A percentile compares a stretch with the other conserved stretches of the same genome.
phyloP scores from a whole-genome alignment of 2,113 vertebrate species.

The Cyphomyrus discorhynchus region DNA sequence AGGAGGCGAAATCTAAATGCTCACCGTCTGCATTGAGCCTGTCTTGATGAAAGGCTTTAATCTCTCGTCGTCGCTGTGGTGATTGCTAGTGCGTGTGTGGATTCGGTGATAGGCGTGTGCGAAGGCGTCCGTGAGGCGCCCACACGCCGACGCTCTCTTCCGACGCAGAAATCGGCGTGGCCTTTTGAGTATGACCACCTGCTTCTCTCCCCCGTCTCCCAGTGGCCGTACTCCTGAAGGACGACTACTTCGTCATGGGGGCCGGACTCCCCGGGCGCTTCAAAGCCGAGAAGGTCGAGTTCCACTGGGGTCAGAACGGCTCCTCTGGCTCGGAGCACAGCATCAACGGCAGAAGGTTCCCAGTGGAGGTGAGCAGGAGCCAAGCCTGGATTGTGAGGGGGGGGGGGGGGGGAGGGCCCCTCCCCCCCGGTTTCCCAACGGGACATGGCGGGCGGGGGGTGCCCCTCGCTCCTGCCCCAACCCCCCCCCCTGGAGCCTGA shows the following conservation, averaged over 20 bases:
- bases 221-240: conserved; percentile 92
- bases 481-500: background rate
- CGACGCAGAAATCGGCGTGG: background rate
- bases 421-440: background rate
- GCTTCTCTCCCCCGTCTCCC: conserved; percentile 30
- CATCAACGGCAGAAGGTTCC: conserved; percentile 79
- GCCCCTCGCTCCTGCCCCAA: background rate
- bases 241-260: conserved; percentile 89
- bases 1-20: conserved; percentile 4
- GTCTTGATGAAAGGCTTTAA: conserved; percentile 6
- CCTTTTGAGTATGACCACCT: background rate
- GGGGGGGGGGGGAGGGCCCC: background rate
- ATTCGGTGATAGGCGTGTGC: background rate
- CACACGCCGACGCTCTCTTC: background rate
- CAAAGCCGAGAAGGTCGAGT: conserved; percentile 94
- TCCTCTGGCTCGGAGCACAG: conserved; percentile 91
- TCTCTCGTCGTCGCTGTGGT: background rate
- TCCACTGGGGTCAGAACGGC: conserved; percentile 93
- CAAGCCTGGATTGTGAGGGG: background rate
- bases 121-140: background rate
- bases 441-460: background rate
- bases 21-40: conserved; percentile 21
- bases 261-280: conserved; percentile 85
- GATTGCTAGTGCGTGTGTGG: background rate
- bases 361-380: conserved; percentile 79